Conservation (phyloP, 2,797 vertebrate genomes). For the Sebastes steindachneri region DNA sequence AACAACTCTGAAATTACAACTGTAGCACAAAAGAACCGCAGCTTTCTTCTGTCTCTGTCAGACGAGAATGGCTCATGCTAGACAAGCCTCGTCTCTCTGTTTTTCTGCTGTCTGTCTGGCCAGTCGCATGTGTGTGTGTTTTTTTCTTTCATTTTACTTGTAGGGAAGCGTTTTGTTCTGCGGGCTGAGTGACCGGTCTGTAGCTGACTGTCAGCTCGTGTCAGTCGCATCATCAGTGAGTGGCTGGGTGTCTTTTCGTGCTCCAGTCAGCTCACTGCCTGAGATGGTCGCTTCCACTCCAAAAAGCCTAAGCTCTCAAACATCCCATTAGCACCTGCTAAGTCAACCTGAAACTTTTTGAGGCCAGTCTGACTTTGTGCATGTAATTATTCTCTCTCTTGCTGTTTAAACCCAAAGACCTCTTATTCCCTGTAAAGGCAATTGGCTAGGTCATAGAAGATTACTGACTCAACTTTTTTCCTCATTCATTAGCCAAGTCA, state of each 20-base stretch:
- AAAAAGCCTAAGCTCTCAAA: constrained; percentile 64
- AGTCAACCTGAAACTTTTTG: constrained; percentile 75
- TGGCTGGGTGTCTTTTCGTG: constrained; percentile 60
- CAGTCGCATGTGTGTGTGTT: constrained; percentile 23
- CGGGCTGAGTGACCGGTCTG: constrained; percentile 34
- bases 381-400: constrained; percentile 68
- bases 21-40: constrained; percentile 21
- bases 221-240: constrained; percentile 59
- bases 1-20: constrained; percentile 47
- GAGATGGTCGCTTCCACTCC: constrained; percentile 60
- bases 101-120: not conserved
- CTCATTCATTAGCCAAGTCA: constrained; percentile 45
- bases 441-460: constrained; percentile 58
- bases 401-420: constrained; percentile 61
- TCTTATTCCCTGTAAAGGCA: constrained; percentile 49
- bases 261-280: constrained; percentile 62
- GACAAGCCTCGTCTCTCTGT: constrained; percentile 9
- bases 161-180: constrained; percentile 43
- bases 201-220: constrained; percentile 56
- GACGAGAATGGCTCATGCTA: constrained; percentile 8
- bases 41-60: constrained; percentile 25
- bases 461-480: constrained; percentile 50
- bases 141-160: constrained; percentile 23
- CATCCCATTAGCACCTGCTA: constrained; percentile 76
- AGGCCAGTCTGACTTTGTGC: constrained; percentile 68